phyloP scores from a whole-genome alignment of 2,888 invertebrate species.

The Allygus modestus region DNA sequence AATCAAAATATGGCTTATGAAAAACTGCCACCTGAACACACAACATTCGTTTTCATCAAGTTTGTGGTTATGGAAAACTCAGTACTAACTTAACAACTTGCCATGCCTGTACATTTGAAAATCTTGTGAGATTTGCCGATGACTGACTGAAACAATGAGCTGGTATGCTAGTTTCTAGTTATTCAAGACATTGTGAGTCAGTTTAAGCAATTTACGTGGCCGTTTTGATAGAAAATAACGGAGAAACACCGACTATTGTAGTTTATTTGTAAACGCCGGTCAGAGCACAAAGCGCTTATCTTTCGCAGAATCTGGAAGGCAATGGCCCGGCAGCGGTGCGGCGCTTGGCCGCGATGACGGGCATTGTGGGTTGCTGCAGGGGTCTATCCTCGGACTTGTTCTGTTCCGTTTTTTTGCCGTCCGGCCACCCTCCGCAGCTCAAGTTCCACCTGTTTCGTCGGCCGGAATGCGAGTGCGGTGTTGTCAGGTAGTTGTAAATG shows the following conservation, averaged over 20 bases:
- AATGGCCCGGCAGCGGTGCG: not conserved
- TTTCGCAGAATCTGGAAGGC: constrained; percentile 48
- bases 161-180: too few species aligned
- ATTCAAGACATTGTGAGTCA: too few species aligned
- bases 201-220: too few species aligned
- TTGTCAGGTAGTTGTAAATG: constrained; percentile 34
- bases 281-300: constrained; percentile 17
- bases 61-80: too few species aligned
- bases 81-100: too few species aligned
- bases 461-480: constrained; percentile 29
- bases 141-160: too few species aligned
- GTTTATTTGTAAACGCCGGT: not conserved
- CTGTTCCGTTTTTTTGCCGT: constrained; percentile 44
- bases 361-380: constrained; percentile 17
- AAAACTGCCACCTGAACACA: too few species aligned
- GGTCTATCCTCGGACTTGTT: constrained; percentile 51
- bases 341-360: not conserved
- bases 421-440: constrained; percentile 39
- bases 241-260: not conserved
- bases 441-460: constrained; percentile 50
- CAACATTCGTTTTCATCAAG: too few species aligned
- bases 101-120: too few species aligned
- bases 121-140: too few species aligned
- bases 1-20: too few species aligned
- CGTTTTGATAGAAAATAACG: not conserved